Base-by-base conservation (phyloP, 2,113 vertebrate genomes). In the Oreotrochilus melanogaster region DNA sequence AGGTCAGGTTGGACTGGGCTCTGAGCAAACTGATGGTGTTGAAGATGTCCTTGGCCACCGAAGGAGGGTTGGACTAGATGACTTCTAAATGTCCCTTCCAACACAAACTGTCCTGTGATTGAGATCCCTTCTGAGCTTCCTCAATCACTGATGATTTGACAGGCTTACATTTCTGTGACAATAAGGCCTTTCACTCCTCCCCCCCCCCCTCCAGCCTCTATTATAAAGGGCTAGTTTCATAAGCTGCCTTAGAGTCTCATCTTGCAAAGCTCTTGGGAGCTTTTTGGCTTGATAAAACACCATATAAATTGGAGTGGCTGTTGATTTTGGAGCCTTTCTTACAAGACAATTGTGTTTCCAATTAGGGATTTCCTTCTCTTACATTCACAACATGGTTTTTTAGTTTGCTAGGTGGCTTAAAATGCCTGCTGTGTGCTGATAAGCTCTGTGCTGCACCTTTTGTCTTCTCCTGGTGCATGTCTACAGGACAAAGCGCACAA, bases 241-340 rank as follows among this genome's bases (percentile, higher is more conserved):
- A 86, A 91, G 35, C 89, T 82, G 87, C 83, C 82, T 90, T 96
- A 93, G 73, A 91, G 60, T 56, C 64, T 93, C 67, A 25, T 95
- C 85, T 89, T 60, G 39, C 70, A 93, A 92, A 88, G 64, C 93
- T 78, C 86, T 39, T 56, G 88, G 92, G 93, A 79, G 64, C 78
- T 89, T 64, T 96, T 94, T 95, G 94, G 56, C 85, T 88, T 94
- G 92, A 93, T 91, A 93, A 95, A 95, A 94, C 78, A 96, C 67
- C 56, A 42, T 56, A 86, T 93, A 90, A 96, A 93, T 96, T 93
- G 61, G 89, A 95, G 87, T 86, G 88, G 67, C 93, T 97, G 93
- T 95, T 96, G 94, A 88, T 92, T 96, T 94, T 95, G 78, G 75
- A 96, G 89, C 71, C 67, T 78, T 88, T 80, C 82, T 83, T 90